phyloP scores from a whole-genome alignment of 1,140 invertebrate species.

The Sipha flava region DNA sequence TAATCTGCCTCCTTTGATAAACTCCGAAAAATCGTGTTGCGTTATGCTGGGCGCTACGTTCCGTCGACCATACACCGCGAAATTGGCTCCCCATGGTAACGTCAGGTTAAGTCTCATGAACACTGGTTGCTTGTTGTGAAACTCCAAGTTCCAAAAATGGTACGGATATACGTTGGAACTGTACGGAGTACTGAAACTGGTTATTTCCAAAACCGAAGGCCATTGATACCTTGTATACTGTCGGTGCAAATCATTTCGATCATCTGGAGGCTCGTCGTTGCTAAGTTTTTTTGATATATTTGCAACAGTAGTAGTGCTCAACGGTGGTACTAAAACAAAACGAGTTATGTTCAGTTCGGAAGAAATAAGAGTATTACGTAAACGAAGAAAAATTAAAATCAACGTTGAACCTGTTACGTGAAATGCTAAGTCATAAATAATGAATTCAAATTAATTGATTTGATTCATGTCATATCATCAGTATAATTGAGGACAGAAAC shows the following conservation, averaged over 20 bases:
- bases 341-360: no score
- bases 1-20: constrained; percentile 71
- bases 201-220: constrained; percentile 57
- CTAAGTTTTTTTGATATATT: neutral
- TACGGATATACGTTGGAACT: constrained; percentile 72
- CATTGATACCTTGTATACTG: neutral
- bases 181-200: constrained; percentile 71
- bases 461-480: no score
- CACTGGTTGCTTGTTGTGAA: constrained; percentile 76
- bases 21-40: constrained; percentile 91
- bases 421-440: no score
- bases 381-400: no score
- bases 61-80: constrained; percentile 84
- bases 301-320: neutral
- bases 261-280: neutral
- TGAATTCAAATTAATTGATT: no score
- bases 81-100: constrained; percentile 79
- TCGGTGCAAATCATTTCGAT: neutral
- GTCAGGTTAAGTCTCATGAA: constrained; percentile 83
- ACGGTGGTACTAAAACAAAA: neutral
- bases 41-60: constrained; percentile 89
- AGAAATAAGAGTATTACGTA: no score
- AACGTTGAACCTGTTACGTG: no score
- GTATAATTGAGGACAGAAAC: no score
- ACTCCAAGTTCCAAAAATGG: constrained; percentile 85